Conservation (phyloP, 2,113 vertebrate genomes). For the Sialia sialis region DNA sequence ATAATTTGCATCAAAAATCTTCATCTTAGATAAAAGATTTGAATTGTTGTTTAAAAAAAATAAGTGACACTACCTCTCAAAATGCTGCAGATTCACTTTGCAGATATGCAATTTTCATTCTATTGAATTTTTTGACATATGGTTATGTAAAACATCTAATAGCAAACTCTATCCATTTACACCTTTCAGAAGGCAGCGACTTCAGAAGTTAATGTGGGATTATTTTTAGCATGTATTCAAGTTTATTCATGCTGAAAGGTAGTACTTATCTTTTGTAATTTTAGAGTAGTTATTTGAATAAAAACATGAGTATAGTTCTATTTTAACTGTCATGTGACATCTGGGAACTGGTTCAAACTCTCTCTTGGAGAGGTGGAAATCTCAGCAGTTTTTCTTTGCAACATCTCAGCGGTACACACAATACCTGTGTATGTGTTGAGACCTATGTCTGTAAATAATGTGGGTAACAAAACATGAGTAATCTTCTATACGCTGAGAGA, state of each 20-base stretch:
- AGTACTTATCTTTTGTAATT: conserved; percentile 72
- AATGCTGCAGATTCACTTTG: not conserved
- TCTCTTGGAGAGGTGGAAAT: not conserved
- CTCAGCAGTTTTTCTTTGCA: not conserved
- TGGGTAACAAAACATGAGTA: not conserved
- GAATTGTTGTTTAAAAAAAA: not conserved
- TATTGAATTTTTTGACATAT: conserved; percentile 45
- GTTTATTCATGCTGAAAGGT: conserved; percentile 73
- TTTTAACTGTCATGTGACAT: conserved; percentile 66
- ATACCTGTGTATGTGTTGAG: not conserved
- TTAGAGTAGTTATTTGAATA: conserved; percentile 69
- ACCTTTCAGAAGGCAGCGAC: conserved; percentile 28
- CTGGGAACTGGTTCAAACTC: conserved; percentile 28
- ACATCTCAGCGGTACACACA: not conserved
- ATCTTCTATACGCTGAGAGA: not conserved
- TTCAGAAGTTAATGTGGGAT: conserved; percentile 48
- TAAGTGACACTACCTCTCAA: not conserved
- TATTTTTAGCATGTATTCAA: conserved; percentile 71
- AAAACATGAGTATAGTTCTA: conserved; percentile 58
- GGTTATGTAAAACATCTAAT: conserved; percentile 45
- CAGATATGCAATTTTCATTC: not conserved
- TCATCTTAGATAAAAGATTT: not conserved
- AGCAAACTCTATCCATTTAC: conserved; percentile 43
- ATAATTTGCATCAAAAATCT: not conserved
- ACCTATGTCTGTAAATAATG: not conserved